A percentile compares a stretch with the other conserved stretches of the same genome.
Evolutionary conservation across 2,888 invertebrate genomes (phyloP).

Genomic region (Oxyteleia sp.): DNA sequence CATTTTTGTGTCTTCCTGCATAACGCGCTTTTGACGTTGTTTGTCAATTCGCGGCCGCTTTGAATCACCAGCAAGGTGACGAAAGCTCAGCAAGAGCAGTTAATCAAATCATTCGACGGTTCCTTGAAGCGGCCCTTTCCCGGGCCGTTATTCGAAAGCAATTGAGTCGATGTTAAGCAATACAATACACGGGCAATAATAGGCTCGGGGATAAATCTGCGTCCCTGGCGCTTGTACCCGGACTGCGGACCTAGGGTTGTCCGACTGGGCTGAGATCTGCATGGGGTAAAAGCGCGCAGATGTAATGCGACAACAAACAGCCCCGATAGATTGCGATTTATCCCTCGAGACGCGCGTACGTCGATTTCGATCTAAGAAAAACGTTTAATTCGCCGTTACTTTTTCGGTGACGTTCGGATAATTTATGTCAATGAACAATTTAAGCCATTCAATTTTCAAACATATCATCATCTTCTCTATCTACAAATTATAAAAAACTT

Average conservation of each 20-base stretch:
- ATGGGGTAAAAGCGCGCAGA: constrained; percentile 84
- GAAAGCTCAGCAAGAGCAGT: constrained; percentile 83
- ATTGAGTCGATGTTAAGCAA: constrained; percentile 87
- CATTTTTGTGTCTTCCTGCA: too few relatives aligned
- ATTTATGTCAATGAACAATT: too few relatives aligned
- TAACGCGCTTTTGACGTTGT: too few relatives aligned
- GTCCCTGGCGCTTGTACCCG: constrained; percentile 76
- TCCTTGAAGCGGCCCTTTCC: constrained; percentile 77
- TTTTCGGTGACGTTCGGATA: too few relatives aligned
- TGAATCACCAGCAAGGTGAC: too few relatives aligned
- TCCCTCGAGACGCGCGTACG: constrained; percentile 65
- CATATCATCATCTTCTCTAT: too few relatives aligned
- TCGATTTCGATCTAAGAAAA: constrained; percentile 52
- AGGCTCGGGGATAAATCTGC: constrained; percentile 86
- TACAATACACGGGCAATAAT: constrained; percentile 88
- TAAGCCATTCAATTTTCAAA: too few relatives aligned
- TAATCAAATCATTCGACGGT: constrained; percentile 87
- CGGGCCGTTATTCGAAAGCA: constrained; percentile 87
- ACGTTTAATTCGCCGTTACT: constrained; percentile 57
- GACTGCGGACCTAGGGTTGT: constrained; percentile 76
- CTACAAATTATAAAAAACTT: too few relatives aligned
- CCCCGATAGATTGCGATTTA: constrained; percentile 78
- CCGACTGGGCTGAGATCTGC: constrained; percentile 77
- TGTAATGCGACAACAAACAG: constrained; percentile 87
- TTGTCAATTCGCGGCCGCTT: too few relatives aligned